Evolutionary conservation across 1,140 invertebrate genomes (phyloP).

Genomic region (Wasmannia auropunctata): DNA sequence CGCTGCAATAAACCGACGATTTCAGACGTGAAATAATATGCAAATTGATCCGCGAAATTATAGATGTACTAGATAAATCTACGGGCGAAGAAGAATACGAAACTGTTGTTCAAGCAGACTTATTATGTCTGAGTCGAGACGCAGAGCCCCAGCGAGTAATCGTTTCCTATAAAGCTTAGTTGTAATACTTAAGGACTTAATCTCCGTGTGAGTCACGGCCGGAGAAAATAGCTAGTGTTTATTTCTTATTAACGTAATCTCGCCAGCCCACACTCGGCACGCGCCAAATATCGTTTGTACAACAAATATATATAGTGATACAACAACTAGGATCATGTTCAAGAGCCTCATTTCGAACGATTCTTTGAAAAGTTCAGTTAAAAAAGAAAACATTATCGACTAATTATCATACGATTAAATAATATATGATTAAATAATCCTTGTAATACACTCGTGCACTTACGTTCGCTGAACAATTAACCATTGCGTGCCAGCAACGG

Average conservation of each 20-base stretch:
- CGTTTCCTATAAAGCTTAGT: conserved; percentile 17
- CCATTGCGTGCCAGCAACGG: neutral
- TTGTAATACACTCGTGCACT: neutral
- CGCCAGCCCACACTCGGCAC: neutral
- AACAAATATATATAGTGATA: neutral
- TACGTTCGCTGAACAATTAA: neutral
- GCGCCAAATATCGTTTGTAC: neutral
- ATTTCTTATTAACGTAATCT: conserved; percentile 32
- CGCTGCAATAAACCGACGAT: neutral
- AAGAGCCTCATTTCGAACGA: neutral
- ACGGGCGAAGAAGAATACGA: neutral
- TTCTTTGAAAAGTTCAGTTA: neutral
- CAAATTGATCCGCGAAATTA: neutral
- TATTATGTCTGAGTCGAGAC: conserved; percentile 5
- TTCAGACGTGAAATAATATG: neutral
- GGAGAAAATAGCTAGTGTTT: conserved; percentile 48
- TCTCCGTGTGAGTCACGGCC: conserved; percentile 22
- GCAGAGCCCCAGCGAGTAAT: neutral
- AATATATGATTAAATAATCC: too few species aligned
- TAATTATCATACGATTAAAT: neutral
- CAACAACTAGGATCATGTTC: neutral
- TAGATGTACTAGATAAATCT: neutral
- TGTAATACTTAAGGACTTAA: conserved; percentile 21
- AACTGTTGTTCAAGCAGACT: neutral
- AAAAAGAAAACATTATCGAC: neutral